Percentiles rank a stretch among this genome's conserved stretches.
Conservation (phyloP, 2,797 vertebrate genomes). For the Carapus acus region DNA sequence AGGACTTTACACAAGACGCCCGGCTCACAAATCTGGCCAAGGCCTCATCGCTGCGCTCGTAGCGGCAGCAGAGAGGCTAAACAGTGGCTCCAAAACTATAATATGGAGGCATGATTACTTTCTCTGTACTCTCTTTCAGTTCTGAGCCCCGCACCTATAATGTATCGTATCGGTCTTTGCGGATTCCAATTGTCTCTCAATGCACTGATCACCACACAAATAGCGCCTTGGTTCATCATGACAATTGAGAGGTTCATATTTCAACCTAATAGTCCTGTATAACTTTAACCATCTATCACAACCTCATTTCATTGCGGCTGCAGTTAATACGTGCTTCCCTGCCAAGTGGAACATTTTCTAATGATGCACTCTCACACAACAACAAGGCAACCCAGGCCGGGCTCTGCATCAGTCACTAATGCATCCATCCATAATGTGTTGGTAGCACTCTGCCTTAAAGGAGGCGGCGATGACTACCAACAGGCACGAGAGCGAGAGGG, state of each 20-base stretch:
- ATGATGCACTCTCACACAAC: slow-evolving; percentile 82
- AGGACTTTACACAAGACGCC: slow-evolving; percentile 29
- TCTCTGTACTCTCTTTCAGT: slow-evolving; percentile 63
- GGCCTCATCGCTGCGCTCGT: slow-evolving; percentile 49
- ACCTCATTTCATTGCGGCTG: slow-evolving; percentile 82
- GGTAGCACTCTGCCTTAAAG: slow-evolving; percentile 77
- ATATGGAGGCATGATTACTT: slow-evolving; percentile 69
- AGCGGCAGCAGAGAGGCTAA: slow-evolving; percentile 52
- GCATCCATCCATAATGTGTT: slow-evolving; percentile 83
- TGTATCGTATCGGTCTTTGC: slow-evolving; percentile 68
- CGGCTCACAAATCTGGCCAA: slow-evolving; percentile 40
- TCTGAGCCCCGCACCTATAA: slow-evolving; percentile 64
- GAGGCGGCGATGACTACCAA: slow-evolving; percentile 68
- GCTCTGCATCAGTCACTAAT: slow-evolving; percentile 83
- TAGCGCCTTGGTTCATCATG: slow-evolving; percentile 79
- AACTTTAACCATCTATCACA: slow-evolving; percentile 90
- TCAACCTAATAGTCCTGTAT: slow-evolving; percentile 83
- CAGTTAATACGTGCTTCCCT: slow-evolving; percentile 80
- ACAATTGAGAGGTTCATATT: slow-evolving; percentile 86
- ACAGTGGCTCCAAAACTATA: slow-evolving; percentile 64
- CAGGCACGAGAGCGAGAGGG: slow-evolving; percentile 56
- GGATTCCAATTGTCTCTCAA: slow-evolving; percentile 77
- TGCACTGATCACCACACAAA: slow-evolving; percentile 78
- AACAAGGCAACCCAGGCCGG: slow-evolving; percentile 77
- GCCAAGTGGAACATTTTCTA: slow-evolving; percentile 84